Evolutionary conservation across 2,888 invertebrate species (phyloP), one percentile per base, ranked within the genome.

Genomic region (Crioceris asparagi): DNA sequence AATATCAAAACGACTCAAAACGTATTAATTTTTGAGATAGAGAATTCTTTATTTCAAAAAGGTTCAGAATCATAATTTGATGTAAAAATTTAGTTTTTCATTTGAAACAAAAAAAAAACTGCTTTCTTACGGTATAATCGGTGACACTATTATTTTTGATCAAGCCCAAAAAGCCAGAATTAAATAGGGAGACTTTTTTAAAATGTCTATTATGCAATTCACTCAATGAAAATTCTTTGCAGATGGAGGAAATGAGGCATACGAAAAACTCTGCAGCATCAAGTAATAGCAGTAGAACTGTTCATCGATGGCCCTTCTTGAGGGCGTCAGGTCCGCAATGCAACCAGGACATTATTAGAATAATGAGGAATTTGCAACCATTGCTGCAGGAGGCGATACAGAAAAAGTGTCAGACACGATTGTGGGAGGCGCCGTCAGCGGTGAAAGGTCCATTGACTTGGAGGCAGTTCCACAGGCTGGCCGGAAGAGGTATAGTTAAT

Each of bases 381-480:
- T 66, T 94, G 46, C 72, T 97, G 32, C 94, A 96, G 63, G 92
- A 93, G 61, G 93, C 94, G 40, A 90, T 96, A 50, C 93, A 94
- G 64, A 90, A 90, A 66, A 91, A 91, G 52, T 83, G 86, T 49
- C 81, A 83, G 30, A 68, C 69, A 10, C 50, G 88, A 49, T 75
- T 91, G 67, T 94, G 94, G 86, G 94, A 96, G 64, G 88, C 92
- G 36, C 84, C 83, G 1, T 80, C 84, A 52, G 83, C 82, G 1
- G 91, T 98, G 27, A 83, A 88, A 46, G 98, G 98, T 1, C 97
- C 97, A 18, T 75, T 98, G 10, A 98, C 97, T 2, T 98, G 97
- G 97, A 76, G 94, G 36, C 92, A 96, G 64, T 96, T 98, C 68
- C 96, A 94, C 71, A 77, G 91, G 41, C 72, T 96, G 42, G 93